A percentile compares a stretch with the other conserved stretches of the same genome.
These are phyloP conservation scores for Ranitomeya variabilis DNA, from an alignment of 2,113 vertebrate genomes.

Conservation along the genomic window DNA sequence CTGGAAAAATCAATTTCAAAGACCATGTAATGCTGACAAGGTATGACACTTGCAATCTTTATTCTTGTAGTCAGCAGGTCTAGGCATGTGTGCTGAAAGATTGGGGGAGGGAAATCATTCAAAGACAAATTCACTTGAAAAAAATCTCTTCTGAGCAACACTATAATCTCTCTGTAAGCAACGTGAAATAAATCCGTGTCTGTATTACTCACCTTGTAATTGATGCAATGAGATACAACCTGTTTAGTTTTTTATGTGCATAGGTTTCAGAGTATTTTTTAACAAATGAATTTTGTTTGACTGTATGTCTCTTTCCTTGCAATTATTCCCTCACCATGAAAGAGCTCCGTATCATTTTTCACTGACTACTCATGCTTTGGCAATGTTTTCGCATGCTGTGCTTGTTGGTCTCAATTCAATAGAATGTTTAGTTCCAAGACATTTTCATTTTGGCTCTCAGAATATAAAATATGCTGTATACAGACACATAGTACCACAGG, in stretches of 20 bases:
- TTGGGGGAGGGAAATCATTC: slow-evolving; percentile 8
- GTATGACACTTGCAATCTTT: slow-evolving; percentile 50
- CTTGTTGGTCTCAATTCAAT: slow-evolving; percentile 37
- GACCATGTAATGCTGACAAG: slow-evolving; percentile 46
- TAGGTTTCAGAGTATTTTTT: neutral
- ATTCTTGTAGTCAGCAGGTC: slow-evolving; percentile 50
- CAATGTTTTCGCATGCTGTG: slow-evolving; percentile 27
- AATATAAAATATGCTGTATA: neutral
- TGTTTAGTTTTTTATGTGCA: neutral
- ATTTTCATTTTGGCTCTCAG: neutral
- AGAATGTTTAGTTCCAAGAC: slow-evolving; percentile 4
- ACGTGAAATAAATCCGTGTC: neutral
- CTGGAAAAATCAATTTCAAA: slow-evolving; percentile 49
- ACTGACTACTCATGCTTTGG: slow-evolving; percentile 23
- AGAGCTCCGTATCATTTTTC: slow-evolving; percentile 14
- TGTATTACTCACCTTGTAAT: neutral
- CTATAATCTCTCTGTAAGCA: neutral
- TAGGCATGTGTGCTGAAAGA: slow-evolving; percentile 29
- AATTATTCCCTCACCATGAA: neutral
- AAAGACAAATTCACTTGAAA: slow-evolving; percentile 4
- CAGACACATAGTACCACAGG: neutral
- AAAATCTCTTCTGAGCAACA: neutral
- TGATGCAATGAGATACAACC: neutral
- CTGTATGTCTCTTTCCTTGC: neutral
- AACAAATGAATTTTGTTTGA: neutral